These are phyloP conservation scores for Hydra vulgaris DNA, from an alignment of 30 jellyfish, hydroid and myxozoan genomes.

Conservation along the genomic window DNA sequence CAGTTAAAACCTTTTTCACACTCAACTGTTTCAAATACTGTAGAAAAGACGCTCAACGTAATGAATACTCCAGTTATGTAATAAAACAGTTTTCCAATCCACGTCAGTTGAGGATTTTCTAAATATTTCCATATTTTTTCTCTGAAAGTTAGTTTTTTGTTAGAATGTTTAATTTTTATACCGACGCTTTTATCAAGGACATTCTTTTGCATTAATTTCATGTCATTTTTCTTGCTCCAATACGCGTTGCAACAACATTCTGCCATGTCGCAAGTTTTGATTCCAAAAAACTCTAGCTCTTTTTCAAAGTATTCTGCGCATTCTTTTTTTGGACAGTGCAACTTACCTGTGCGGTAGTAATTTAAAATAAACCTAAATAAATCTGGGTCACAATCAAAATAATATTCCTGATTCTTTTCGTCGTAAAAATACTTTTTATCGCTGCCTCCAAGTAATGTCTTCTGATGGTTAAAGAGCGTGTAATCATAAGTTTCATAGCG, in stretches of 20 bases:
- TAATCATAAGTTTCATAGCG: constrained; percentile 75
- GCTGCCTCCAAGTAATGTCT: constrained; percentile 81
- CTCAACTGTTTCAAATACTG: constrained; percentile 71
- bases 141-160: constrained; percentile 32
- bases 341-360: constrained; percentile 71
- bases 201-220: no score
- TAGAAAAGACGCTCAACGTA: constrained; percentile 69
- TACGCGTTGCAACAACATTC: constrained; percentile 76
- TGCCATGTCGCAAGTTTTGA: constrained; percentile 44
- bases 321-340: constrained; percentile 77
- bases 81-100: constrained; percentile 55
- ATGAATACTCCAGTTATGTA: constrained; percentile 86
- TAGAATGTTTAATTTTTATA: constrained; percentile 20
- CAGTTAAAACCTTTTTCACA: constrained; percentile 61
- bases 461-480: constrained; percentile 53
- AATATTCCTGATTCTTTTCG: constrained; percentile 48
- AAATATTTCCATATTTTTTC: constrained; percentile 72
- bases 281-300: constrained; percentile 75
- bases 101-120: constrained; percentile 76
- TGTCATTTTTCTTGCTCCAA: constrained; percentile 51
- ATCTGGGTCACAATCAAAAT: constrained; percentile 91
- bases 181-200: no score
- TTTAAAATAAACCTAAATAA: constrained; percentile 64
- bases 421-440: constrained; percentile 76
- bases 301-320: constrained; percentile 76